Evolutionary conservation across 1,140 invertebrate species (phyloP), one percentile per base, ranked within the genome.

Genomic region (Agrilus planipennis): DNA sequence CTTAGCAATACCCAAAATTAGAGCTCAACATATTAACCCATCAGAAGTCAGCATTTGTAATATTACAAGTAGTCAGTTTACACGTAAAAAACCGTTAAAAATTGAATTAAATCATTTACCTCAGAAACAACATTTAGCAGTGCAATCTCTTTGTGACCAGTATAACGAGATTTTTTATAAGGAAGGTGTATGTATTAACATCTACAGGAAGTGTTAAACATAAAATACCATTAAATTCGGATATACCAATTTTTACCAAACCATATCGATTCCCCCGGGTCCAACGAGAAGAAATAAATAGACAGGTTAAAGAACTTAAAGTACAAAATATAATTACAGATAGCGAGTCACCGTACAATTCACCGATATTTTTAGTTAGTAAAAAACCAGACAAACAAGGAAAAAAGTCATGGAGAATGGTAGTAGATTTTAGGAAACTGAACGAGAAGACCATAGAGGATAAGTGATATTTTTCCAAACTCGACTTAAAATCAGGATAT

Each of bases 401-500:
- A 6, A 31, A 31, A 10, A 31, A 31, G 14, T 6, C 9, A 31
- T 31, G 30, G 30, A 9, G 14, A 10, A 6, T 31, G 15, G 14
- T 31, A 6, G 30, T 31, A 10, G 7, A 31, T 31, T 31, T 7
- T 15, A 31, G 30, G 14, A 15, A 9, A n/a, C n/a, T n/a, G n/a
- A n/a, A n/a, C n/a, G n/a, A n/a, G n/a, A 9, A 9, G 9, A 31
- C 9, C 9, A 6, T 9, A 31, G 6, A 54, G 37, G 44, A 54
- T 32, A 52, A 50, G 25, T 47, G 40, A 21, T 43, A 46, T 44
- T 43, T 49, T 36, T 14, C 17, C 17, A 29, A 43, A 25, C 20
- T 42, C 10, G 45, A 46, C 36, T 37, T 46, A 6, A n/a, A 12
- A 10, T 9, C 29, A 15, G 39, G 39, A 16, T 45, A 30, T 35